Base-by-base conservation (phyloP, 2,888 invertebrate genomes). In the Drosophila demipolita region DNA sequence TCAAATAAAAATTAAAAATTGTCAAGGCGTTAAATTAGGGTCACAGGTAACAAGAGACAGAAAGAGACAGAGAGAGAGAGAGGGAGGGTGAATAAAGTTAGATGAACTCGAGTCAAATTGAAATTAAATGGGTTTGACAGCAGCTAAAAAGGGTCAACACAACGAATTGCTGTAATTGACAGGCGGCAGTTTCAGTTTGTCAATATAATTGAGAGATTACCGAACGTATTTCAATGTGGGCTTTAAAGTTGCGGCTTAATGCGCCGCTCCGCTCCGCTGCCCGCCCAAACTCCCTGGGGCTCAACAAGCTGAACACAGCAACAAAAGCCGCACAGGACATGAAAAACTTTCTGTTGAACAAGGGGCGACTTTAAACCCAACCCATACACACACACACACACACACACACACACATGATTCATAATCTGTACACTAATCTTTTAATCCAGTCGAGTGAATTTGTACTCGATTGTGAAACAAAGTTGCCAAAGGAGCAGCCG, bases 371-470 rank as follows among this genome's bases (percentile, higher is more conserved):
- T 38, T 48, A 20, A 45, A 17, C 26, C 17, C 33, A 54, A 8
- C 1, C 32, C 11, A 1, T 17, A 6, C 38, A 20, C 35, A 15
- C 45, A 45, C 48, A 64, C 78, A 66, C 72, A 75, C 6, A 11
- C 32, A n/a, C 2, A 2, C 42, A 63, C 40, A 20, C 48, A 64
- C 78, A 66, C 72, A 75, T 74, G 83, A 90, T 83, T 91, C 91
- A 92, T 92, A 92, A 91, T 91, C 92, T 91, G 77, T 81, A 63
- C 77, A 78, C 87, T 92, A 92, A 92, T 91, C 91, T 91, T 87
- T 91, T 92, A 92, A 91, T 92, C 91, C 92, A 90, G 90, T 87
- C 91, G 91, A 92, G 87, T 91, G 91, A 92, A 91, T 91, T 91
- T 85, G 90, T 91, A 91, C 90, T 91, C 89, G 90, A 91, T 92